Percentiles rank a stretch among this genome's conserved stretches.
These are phyloP conservation scores for Styela clava DNA, from an alignment of 23 tunicate species.

Conservation along the genomic window DNA sequence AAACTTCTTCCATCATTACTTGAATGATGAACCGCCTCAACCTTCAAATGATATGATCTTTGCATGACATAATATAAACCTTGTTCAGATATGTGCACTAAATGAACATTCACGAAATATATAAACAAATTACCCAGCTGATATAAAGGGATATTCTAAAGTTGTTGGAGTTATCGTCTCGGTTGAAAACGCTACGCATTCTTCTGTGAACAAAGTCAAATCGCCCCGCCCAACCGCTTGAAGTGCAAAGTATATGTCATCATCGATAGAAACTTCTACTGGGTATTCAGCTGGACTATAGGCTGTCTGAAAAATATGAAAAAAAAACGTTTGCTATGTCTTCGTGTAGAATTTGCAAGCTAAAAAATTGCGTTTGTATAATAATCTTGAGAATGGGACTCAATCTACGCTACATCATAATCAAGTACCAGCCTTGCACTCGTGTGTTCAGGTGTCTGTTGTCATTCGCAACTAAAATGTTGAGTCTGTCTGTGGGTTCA, in stretches of 20 bases:
- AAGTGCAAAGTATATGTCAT: neutral
- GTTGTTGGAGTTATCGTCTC: neutral
- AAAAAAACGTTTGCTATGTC: neutral
- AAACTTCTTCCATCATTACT: no score
- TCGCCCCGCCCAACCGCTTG: constrained; percentile 1
- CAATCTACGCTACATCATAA: neutral
- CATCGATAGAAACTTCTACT: neutral
- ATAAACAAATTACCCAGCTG: no score
- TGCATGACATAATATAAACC: no score
- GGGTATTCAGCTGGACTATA: constrained; percentile 5
- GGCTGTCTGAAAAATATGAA: neutral
- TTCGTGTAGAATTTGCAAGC: neutral
- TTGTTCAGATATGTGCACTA: no score
- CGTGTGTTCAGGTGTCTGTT: no score
- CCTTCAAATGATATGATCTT: no score
- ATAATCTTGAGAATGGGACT: neutral
- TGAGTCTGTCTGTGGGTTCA: no score
- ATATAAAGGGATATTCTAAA: no score
- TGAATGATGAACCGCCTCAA: no score
- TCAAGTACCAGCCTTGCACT: no score
- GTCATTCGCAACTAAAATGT: no score
- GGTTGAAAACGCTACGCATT: constrained; percentile 9
- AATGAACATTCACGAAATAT: no score
- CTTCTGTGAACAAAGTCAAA: neutral
- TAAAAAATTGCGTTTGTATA: neutral